Percentiles rank a stretch among this genome's conserved stretches.
Evolutionary conservation across 1,140 invertebrate species (phyloP).

Genomic region (Habropoda laboriosa): DNA sequence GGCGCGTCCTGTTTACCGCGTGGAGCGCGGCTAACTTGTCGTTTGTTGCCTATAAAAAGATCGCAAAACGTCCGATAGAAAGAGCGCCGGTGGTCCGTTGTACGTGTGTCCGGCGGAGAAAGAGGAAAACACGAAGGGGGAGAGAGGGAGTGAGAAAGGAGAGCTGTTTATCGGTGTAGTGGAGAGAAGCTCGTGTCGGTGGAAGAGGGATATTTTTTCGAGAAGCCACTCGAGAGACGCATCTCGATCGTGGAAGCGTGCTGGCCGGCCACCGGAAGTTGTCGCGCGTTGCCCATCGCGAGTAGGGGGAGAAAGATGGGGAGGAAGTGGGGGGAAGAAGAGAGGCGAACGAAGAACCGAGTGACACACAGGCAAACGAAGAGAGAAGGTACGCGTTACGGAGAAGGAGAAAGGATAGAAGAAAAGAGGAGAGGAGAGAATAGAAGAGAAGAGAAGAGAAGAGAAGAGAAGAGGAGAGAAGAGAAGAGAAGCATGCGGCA

Average conservation of each 20-base stretch:
- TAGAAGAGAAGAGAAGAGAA: slow-evolving; percentile 12
- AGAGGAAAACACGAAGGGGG: slow-evolving; percentile 27
- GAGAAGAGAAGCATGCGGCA: slow-evolving; percentile 48
- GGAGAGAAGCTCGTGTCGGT: slow-evolving; percentile 32
- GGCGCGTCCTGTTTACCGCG: slow-evolving; percentile 56
- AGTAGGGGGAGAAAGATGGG: slow-evolving; percentile 12
- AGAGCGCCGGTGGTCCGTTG: slow-evolving; percentile 41
- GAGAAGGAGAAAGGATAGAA: background rate
- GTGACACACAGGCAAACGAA: slow-evolving; percentile 25
- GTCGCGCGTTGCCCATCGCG: slow-evolving; percentile 54
- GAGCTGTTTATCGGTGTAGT: slow-evolving; percentile 54
- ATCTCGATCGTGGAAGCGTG: slow-evolving; percentile 64
- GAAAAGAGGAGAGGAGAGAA: background rate
- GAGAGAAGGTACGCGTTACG: background rate
- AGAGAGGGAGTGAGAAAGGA: background rate
- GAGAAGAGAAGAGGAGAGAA: background rate
- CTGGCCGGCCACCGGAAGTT: slow-evolving; percentile 63
- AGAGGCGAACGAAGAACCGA: background rate
- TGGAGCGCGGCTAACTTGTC: slow-evolving; percentile 60
- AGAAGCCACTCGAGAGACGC: slow-evolving; percentile 56
- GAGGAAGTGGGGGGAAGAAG: slow-evolving; percentile 1
- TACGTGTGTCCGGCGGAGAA: slow-evolving; percentile 34
- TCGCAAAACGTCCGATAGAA: slow-evolving; percentile 51
- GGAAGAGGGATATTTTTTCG: slow-evolving; percentile 62
- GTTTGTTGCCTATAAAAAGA: slow-evolving; percentile 63